Evolutionary conservation across 2,888 invertebrate genomes (phyloP), one percentile per base, ranked within the genome.

Genomic region (Epistrophe eligans): DNA sequence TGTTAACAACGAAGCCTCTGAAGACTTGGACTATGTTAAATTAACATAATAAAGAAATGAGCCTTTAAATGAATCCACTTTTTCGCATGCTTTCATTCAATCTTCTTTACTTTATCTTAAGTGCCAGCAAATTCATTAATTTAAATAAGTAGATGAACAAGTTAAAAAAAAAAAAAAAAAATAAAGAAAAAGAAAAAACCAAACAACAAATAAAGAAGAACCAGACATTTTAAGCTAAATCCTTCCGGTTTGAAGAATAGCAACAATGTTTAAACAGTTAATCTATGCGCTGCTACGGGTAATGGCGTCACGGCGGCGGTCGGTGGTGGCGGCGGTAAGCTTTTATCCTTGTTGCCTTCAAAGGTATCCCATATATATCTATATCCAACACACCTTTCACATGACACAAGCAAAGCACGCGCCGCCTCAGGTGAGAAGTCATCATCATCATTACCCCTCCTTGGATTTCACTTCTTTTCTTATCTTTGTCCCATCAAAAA

Each of bases 51-150:
- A n/a, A 55, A 32, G 55, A 55, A 55, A 55, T 55, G 15, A 55
- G 28, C 48, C 52, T n/a, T 66, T 58, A 80, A 79, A 76, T 48
- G 58, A 76, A 72, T 60, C 55, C 57, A 32, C 57, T 72, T 19
- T 48, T 17, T 55, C 13, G 28, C 58, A 28, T 13, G 55, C 50
- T 45, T 67, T 52, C 43, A 60, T 67, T 77, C 73, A 81, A 77
- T 85, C 70, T 71, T 43, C 70, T 81, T 24, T 64, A 74, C 81
- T 85, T 79, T 77, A 85, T 73, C 77, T 74, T 58, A 85, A 85
- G 77, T 77, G 64, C 77, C 77, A 77, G 73, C 48, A 77, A 81
- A 81, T 81, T 85, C 73, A 74, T 85, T 74, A 81, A 81, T 62
- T 73, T 70, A 66, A 35, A 40, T 43, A 64, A 57, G 67, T 57